Base-by-base conservation (phyloP, 1,140 invertebrate genomes). In the Zaprionus camerounensis region DNA sequence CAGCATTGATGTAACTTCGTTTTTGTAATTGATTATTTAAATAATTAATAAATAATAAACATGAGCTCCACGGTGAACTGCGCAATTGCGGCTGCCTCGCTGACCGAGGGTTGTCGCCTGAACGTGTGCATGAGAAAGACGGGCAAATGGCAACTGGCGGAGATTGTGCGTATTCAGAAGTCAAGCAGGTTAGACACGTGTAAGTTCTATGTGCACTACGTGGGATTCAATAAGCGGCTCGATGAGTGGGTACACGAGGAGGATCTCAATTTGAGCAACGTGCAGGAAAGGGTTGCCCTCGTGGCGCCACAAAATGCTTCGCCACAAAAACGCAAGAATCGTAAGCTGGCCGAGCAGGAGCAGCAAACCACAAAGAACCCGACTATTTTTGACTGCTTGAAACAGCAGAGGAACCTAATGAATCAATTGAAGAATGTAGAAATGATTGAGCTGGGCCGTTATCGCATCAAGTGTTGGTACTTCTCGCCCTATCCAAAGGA, bases 381-480 rank as follows among this genome's bases (percentile, higher is more conserved):
- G 24, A 24, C 31, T 34, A 11, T 9, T 34, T 1, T 34, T 9
- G 7, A 2, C 31, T 34, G 9, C 31, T 11, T 34, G 12, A 38
- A 38, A 12, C 36, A 38, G 12, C 36, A 41, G 5, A 41, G 0
- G 15, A 41, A 41, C 13, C 0, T 3, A 17, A 38, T 99, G 66
- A 99, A 98, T 3, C 94, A 7, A 1, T 97, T 99, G 0, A 99
- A 99, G 94, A 99, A 99, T 91, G 99, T 99, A 77, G 98, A 99
- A 91, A 96, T 95, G 92, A 97, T 99, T 83, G 98, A 99, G 94
- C 97, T 99, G 92, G 98, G 98, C 71, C 94, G 96, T 90, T 99
- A 97, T 94, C 98, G 99, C 94, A 99, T 99, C 56, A 98, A 99
- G 91, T 98, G 98, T 7, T 99, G 98, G 98, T 99, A 99, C 93